phyloP scores from a whole-genome alignment of 2,888 invertebrate species.

The Agrotis exclamationis region DNA sequence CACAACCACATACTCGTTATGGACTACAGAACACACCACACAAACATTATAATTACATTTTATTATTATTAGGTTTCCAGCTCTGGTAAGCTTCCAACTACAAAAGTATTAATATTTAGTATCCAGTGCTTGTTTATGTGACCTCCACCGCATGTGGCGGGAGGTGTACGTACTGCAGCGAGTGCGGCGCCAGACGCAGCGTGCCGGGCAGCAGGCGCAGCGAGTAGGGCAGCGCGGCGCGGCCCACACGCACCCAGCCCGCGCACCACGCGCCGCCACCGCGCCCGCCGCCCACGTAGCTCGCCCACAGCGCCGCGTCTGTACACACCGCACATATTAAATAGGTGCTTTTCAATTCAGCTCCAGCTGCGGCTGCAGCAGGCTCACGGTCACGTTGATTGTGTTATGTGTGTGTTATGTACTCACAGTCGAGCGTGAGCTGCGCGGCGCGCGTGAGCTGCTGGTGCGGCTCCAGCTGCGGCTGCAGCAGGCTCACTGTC shows the following conservation, averaged over 20 bases:
- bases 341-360: too few species aligned
- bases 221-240: slow-evolving; percentile 81
- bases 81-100: too few species aligned
- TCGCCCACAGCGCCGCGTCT: slow-evolving; percentile 81
- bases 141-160: too few species aligned
- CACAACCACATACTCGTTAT: neutral
- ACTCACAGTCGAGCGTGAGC: slow-evolving; percentile 94
- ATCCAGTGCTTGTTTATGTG: too few species aligned
- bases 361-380: slow-evolving; percentile 72
- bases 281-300: slow-evolving; percentile 45
- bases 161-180: slow-evolving; percentile 48
- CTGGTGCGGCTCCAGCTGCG: slow-evolving; percentile 73
- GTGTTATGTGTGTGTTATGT: neutral
- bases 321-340: slow-evolving; percentile 11
- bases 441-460: slow-evolving; percentile 76
- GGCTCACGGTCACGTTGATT: slow-evolving; percentile 64
- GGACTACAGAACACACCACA: neutral
- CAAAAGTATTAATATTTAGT: too few species aligned
- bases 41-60: too few species aligned
- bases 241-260: slow-evolving; percentile 83
- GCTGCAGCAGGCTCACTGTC: slow-evolving; percentile 69
- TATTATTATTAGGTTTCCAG: too few species aligned
- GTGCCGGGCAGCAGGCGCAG: slow-evolving; percentile 83
- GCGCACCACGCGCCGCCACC: slow-evolving; percentile 76
- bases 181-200: slow-evolving; percentile 76